Conservation (phyloP, 2,113 vertebrate genomes). For the Aphelocoma coerulescens region DNA sequence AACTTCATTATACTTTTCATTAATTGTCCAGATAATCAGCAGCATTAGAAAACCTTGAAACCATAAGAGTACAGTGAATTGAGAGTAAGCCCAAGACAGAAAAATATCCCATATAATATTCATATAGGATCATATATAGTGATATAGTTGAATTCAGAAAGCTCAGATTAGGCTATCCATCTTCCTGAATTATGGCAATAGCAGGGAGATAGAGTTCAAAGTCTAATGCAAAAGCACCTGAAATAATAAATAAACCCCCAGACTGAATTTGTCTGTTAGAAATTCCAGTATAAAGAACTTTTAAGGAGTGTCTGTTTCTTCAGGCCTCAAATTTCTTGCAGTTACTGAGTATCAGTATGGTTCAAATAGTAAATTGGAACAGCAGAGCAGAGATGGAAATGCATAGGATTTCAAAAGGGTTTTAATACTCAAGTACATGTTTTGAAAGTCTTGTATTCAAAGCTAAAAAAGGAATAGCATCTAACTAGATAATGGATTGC, state of each 20-base stretch:
- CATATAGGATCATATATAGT: not conserved
- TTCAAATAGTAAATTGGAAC: not conserved
- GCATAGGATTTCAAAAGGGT: rapidly evolving
- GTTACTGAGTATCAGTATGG: not conserved
- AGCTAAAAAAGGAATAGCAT: not conserved
- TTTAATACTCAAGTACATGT: not conserved
- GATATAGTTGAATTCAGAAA: not conserved
- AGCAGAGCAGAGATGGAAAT: not conserved
- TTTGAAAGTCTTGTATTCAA: not conserved
- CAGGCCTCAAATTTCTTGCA: not conserved
- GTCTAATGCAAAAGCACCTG: not conserved
- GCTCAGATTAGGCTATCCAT: not conserved
- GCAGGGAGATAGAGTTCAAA: not conserved
- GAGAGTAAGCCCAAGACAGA: not conserved
- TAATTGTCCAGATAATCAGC: not conserved
- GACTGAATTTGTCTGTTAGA: not conserved
- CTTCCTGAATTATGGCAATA: not conserved
- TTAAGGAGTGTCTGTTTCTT: not conserved
- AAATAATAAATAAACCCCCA: not conserved
- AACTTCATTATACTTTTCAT: not conserved
- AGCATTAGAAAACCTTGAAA: not conserved
- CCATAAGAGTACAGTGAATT: not conserved
- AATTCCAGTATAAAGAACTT: not conserved
- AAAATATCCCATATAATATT: not conserved
- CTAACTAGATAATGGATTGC: not conserved